Conservation (phyloP, 30 jellyfish, hydroid and myxozoan species). For the Haliclystus octoradiatus region DNA sequence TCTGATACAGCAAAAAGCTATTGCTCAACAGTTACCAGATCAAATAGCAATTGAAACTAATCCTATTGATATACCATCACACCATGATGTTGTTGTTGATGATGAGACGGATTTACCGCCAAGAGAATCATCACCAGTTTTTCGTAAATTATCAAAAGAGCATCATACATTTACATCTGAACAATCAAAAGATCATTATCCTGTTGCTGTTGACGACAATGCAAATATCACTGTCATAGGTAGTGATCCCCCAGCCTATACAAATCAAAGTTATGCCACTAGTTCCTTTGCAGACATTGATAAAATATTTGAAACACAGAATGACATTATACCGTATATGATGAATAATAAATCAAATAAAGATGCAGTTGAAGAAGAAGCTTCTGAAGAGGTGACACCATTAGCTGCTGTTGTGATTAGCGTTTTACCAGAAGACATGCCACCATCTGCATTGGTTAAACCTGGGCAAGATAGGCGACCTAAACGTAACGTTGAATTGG, state of each 20-base stretch:
- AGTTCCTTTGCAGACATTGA: slow-evolving; percentile 86
- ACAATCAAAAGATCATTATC: background rate
- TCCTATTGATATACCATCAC: background rate
- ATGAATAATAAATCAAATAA: slow-evolving; percentile 7
- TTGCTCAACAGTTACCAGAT: no score
- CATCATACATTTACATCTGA: background rate
- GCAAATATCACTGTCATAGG: background rate
- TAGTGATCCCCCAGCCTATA: background rate
- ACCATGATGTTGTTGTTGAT: background rate
- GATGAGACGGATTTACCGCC: background rate
- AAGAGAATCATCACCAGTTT: background rate
- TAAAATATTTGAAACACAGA: slow-evolving; percentile 68
- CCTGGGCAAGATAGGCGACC: slow-evolving; percentile 82
- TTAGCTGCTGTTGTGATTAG: slow-evolving; percentile 59
- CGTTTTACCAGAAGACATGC: slow-evolving; percentile 87
- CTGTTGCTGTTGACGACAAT: background rate
- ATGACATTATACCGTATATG: slow-evolving; percentile 47
- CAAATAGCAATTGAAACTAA: background rate
- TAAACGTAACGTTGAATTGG: slow-evolving; percentile 80
- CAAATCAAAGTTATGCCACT: background rate
- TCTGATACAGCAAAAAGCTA: slow-evolving; percentile 8
- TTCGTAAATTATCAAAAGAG: background rate
- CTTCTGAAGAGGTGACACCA: slow-evolving; percentile 33
- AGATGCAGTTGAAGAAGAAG: slow-evolving; percentile 25
- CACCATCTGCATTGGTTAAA: slow-evolving; percentile 81